Conservation (phyloP, 2,888 invertebrate genomes). For the Stenoptilia bipunctidactyla region DNA sequence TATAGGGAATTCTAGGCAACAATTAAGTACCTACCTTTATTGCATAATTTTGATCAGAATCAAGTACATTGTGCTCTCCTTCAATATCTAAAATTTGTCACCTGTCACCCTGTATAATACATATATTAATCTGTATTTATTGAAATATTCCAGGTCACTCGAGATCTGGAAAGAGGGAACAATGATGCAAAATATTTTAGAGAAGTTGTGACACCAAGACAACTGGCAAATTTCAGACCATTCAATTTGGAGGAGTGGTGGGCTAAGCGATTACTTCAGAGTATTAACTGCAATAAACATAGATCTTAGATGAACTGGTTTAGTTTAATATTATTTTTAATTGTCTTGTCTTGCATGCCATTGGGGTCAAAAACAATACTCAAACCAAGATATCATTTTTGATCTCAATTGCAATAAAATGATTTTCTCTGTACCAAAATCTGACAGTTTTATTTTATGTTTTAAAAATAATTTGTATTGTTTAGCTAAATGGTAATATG, state of each 20-base stretch:
- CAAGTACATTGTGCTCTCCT: too few relatives aligned
- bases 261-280: constrained; percentile 79
- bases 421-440: too few relatives aligned
- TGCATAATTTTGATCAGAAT: too few relatives aligned
- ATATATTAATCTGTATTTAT: too few relatives aligned
- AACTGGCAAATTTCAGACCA: constrained; percentile 79
- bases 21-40: too few relatives aligned
- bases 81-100: too few relatives aligned
- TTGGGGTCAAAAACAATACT: constrained; percentile 14
- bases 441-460: too few relatives aligned
- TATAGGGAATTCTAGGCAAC: too few relatives aligned
- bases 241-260: constrained; percentile 85
- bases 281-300: constrained; percentile 70
- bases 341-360: constrained; percentile 10
- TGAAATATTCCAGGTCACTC: constrained; percentile 67
- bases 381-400: neutral
- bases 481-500: too few relatives aligned
- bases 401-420: too few relatives aligned
- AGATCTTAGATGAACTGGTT: constrained; percentile 61
- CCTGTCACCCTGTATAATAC: too few relatives aligned
- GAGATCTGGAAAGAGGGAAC: constrained; percentile 66
- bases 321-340: constrained; percentile 8
- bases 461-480: too few relatives aligned
- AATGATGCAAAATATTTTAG: constrained; percentile 74
- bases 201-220: constrained; percentile 72